These are phyloP conservation scores for Drosophila percnosoma DNA, from an alignment of 2,888 invertebrate species.

Conservation along the genomic window DNA sequence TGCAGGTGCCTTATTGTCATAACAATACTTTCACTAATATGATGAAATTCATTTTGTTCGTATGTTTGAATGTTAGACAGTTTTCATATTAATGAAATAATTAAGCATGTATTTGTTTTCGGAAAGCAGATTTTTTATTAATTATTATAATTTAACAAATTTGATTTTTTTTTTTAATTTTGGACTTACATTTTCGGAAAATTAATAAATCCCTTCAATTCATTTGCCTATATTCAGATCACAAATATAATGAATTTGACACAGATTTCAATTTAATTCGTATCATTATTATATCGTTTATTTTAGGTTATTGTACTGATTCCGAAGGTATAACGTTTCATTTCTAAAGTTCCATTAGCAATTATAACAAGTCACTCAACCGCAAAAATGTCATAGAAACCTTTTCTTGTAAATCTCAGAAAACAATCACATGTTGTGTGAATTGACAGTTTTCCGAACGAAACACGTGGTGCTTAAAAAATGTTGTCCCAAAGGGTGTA, in stretches of 20 bases:
- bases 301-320: background rate
- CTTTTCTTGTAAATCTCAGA: background rate
- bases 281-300: background rate
- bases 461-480: no score
- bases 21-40: constrained; percentile 10
- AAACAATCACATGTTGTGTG: background rate
- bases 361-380: background rate
- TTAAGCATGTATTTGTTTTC: background rate
- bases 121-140: background rate
- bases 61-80: background rate
- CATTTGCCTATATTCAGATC: background rate
- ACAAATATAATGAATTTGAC: no score
- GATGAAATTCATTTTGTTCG: background rate
- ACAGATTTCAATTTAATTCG: background rate
- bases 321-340: background rate
- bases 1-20: constrained; percentile 37
- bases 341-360: background rate
- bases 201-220: background rate
- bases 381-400: background rate
- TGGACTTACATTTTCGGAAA: background rate
- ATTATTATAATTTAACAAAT: background rate
- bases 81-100: background rate
- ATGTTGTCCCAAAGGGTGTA: background rate
- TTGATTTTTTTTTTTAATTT: background rate
- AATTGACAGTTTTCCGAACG: background rate